Conservation (phyloP, 2,888 invertebrate species). For the Adelognathus sp. region DNA sequence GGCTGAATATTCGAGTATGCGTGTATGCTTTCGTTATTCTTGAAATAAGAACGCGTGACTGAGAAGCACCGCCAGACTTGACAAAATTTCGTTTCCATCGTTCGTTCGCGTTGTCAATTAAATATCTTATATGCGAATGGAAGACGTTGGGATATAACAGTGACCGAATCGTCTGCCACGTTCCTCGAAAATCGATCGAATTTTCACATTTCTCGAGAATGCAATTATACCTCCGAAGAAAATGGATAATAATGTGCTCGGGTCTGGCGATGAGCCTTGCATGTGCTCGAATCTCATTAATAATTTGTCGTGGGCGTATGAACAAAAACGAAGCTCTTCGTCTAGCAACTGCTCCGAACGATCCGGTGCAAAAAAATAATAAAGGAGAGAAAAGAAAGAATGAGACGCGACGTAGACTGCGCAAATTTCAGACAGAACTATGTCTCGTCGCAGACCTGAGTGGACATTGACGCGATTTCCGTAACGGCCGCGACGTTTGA, state of each 20-base stretch:
- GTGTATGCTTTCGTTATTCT: background rate
- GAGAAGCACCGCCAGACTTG: background rate
- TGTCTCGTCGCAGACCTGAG: no score
- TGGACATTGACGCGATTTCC: background rate
- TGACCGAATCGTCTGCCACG: background rate
- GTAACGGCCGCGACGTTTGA: conserved; percentile 1
- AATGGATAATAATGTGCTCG: conserved; percentile 4
- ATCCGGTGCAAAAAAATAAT: background rate
- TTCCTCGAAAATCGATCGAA: background rate
- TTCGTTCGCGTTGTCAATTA: background rate
- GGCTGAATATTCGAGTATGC: background rate
- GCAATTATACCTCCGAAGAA: background rate
- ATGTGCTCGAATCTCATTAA: background rate
- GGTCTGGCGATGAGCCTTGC: background rate
- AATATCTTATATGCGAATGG: background rate
- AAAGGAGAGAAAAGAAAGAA: background rate
- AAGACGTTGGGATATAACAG: background rate
- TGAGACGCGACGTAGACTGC: background rate
- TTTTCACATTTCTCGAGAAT: background rate
- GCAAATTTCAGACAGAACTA: background rate
- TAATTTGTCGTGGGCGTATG: background rate
- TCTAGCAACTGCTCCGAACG: background rate
- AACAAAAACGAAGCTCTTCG: background rate
- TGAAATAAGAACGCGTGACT: conserved; percentile 10
- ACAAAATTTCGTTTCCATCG: background rate